Evolutionary conservation across 2,797 vertebrate genomes (phyloP).

Genomic region (Poecilia wingei): DNA sequence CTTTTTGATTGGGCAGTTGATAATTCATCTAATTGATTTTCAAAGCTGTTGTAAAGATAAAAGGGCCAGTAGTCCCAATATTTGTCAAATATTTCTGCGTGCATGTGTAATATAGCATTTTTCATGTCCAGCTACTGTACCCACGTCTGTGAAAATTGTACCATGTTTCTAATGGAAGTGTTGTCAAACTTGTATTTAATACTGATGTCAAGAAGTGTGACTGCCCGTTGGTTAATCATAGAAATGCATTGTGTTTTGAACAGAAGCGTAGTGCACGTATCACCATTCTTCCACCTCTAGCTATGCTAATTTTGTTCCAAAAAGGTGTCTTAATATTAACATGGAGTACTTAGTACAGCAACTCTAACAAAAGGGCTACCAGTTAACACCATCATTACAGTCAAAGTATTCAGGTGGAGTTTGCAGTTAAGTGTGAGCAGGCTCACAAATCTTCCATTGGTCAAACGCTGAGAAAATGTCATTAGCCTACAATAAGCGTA

Average conservation of each 20-base stretch:
- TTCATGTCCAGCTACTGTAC: conserved; percentile 33
- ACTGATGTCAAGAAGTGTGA: conserved; percentile 15
- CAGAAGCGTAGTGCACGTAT: conserved; percentile 5
- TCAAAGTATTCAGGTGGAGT: conserved; percentile 31
- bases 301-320: conserved; percentile 24
- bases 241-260: conserved; percentile 12
- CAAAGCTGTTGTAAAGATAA: conserved; percentile 26
- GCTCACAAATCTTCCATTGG: conserved; percentile 47
- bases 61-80: conserved; percentile 59
- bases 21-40: conserved; percentile 22
- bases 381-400: conserved; percentile 12
- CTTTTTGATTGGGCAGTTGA: conserved; percentile 74
- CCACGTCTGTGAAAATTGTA: conserved; percentile 39
- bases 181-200: conserved; percentile 50
- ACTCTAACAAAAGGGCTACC: conserved; percentile 48
- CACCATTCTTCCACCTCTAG: conserved; percentile 4
- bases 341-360: conserved; percentile 22
- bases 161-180: conserved; percentile 41
- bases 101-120: conserved; percentile 20
- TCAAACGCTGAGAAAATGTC: conserved; percentile 6
- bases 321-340: conserved; percentile 62
- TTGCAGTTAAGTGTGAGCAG: conserved; percentile 56
- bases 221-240: background rate
- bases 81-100: conserved; percentile 8
- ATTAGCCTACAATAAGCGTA: background rate